Evolutionary conservation across 2,113 vertebrate genomes (phyloP).

Genomic region (Anthoscopus minutus): DNA sequence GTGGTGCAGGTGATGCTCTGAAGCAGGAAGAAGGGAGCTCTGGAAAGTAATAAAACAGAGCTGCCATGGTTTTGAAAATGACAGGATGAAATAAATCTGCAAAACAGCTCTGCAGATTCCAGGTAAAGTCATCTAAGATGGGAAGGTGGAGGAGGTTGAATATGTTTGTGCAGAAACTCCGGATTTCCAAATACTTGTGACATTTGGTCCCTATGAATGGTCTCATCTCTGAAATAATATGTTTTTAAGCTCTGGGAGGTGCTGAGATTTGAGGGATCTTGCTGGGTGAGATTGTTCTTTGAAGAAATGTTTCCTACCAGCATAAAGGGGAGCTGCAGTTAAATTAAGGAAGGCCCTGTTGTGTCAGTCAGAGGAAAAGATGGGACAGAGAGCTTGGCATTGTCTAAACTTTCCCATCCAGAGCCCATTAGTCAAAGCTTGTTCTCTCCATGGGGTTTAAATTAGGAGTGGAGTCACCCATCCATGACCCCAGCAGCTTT

Average conservation of each 20-base stretch:
- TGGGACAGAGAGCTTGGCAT: background rate
- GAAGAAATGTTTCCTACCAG: slow-evolving; percentile 28
- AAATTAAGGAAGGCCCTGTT: slow-evolving; percentile 17
- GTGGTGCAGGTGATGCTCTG: background rate
- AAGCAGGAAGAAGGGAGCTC: background rate
- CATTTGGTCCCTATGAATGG: background rate
- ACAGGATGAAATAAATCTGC: background rate
- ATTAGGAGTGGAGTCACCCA: slow-evolving; percentile 12
- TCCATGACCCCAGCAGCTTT: slow-evolving; percentile 1
- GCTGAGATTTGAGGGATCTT: slow-evolving; percentile 38
- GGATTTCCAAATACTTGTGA: background rate
- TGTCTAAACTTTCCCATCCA: background rate
- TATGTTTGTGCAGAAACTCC: background rate
- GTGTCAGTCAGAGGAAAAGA: background rate
- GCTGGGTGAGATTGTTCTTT: slow-evolving; percentile 30
- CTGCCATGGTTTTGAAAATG: background rate
- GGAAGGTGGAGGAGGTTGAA: background rate
- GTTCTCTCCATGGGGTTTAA: background rate
- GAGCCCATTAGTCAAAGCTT: slow-evolving; percentile 11
- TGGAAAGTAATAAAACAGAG: background rate
- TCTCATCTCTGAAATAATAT: background rate
- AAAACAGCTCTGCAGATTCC: background rate
- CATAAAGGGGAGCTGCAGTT: background rate
- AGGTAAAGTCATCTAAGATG: background rate
- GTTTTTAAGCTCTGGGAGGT: background rate